Evolutionary conservation across 1,140 invertebrate genomes (phyloP).

Genomic region (Papilio machaon): DNA sequence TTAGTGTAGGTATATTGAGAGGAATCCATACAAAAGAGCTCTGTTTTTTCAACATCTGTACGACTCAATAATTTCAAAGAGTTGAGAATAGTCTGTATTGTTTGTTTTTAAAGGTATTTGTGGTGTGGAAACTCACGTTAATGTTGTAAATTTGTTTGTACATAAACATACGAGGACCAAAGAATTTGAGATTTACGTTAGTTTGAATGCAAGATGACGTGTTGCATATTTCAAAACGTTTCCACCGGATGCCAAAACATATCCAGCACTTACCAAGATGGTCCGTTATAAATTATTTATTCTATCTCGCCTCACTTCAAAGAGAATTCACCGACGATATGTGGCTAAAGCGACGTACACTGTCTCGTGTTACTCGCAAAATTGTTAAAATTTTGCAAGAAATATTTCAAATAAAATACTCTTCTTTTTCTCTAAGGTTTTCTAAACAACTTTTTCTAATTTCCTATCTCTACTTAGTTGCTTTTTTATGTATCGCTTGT

Average conservation of each 20-base stretch:
- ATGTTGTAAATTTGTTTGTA: background rate
- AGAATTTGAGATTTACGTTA: slow-evolving; percentile 2
- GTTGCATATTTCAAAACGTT: slow-evolving; percentile 17
- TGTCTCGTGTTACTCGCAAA: background rate
- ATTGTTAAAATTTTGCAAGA: background rate
- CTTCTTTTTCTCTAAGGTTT: background rate
- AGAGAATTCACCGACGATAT: slow-evolving; percentile 23
- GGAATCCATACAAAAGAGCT: too few species aligned
- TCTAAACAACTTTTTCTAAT: background rate
- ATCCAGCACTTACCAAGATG: slow-evolving; percentile 20
- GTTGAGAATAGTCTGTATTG: too few species aligned
- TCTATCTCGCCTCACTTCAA: slow-evolving; percentile 10
- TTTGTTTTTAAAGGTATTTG: too few species aligned
- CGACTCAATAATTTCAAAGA: too few species aligned
- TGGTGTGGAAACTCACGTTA: too few species aligned
- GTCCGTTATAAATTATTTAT: slow-evolving; percentile 27
- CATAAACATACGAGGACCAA: background rate
- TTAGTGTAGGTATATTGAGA: too few species aligned
- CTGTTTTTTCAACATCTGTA: too few species aligned
- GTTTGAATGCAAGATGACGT: background rate
- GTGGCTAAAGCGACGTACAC: background rate
- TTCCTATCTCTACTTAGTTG: background rate
- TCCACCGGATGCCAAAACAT: slow-evolving; percentile 14
- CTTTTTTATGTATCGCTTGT: background rate
- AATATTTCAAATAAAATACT: background rate